Conservation (phyloP, 64 coral and sea anemone species). For the Trachythela sp. region DNA sequence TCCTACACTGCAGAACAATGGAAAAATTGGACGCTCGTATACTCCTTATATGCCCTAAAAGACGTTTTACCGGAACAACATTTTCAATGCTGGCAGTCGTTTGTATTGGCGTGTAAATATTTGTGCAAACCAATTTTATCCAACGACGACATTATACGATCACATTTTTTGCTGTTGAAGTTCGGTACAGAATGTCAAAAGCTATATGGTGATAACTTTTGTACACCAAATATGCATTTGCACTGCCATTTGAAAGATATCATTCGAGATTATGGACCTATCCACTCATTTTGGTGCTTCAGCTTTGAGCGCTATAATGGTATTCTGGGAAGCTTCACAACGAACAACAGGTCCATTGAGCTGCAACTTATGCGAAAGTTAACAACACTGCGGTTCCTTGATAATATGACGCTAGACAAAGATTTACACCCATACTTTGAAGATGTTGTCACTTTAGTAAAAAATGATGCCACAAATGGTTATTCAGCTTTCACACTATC, state of each 20-base stretch:
- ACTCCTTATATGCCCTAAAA: neutral
- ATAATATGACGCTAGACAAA: neutral
- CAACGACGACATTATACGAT: neutral
- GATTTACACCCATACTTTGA: neutral
- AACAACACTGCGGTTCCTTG: neutral
- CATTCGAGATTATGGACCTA: neutral
- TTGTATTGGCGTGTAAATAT: neutral
- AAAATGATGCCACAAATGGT: neutral
- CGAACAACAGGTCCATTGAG: neutral
- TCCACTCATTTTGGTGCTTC: slow-evolving; percentile 13
- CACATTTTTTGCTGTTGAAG: neutral
- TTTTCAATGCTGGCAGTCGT: neutral
- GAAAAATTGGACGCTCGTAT: neutral
- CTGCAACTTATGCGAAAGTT: neutral
- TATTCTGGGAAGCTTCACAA: neutral
- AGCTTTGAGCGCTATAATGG: slow-evolving; percentile 18
- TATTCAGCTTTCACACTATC: neutral
- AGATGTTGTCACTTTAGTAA: neutral
- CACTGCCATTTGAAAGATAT: slow-evolving; percentile 10
- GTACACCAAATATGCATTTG: slow-evolving; percentile 1
- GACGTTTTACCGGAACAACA: neutral
- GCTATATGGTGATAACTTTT: neutral
- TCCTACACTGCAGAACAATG: slow-evolving; percentile 7
- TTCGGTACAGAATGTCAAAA: neutral
- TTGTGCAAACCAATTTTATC: neutral